These are phyloP conservation scores for Chiloscyllium plagiosum DNA, from an alignment of 2,113 vertebrate genomes.

Conservation along the genomic window DNA sequence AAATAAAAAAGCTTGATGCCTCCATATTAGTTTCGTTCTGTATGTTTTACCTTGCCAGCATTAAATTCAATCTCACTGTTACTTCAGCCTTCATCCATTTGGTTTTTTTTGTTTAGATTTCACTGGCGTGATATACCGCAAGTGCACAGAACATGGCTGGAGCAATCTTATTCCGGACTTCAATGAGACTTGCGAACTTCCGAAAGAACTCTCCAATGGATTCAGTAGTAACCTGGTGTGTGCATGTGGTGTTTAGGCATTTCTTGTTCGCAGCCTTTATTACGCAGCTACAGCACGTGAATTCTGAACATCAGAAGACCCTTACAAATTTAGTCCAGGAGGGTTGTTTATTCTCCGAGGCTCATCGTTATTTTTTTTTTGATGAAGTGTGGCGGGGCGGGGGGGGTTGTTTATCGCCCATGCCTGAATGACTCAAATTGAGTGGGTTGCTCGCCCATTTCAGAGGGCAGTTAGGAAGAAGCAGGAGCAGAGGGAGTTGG, in stretches of 20 bases:
- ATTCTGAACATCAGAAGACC: neutral
- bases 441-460: too few relatives aligned
- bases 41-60: neutral
- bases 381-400: too few relatives aligned
- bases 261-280: neutral
- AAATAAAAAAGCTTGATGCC: neutral
- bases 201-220: slow-evolving; percentile 40
- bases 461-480: too few relatives aligned
- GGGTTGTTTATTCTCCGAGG: neutral
- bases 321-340: neutral
- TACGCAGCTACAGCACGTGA: neutral
- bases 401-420: too few relatives aligned
- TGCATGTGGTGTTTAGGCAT: neutral
- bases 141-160: slow-evolving; percentile 54
- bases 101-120: neutral
- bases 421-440: too few relatives aligned
- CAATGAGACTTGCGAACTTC: slow-evolving; percentile 46
- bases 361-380: neutral
- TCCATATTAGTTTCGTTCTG: neutral
- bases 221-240: slow-evolving; percentile 29
- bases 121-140: slow-evolving; percentile 51
- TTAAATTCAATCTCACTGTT: neutral
- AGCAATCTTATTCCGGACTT: slow-evolving; percentile 48
- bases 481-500: too few relatives aligned
- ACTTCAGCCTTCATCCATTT: neutral